Conservation (phyloP, 2,797 vertebrate genomes). For the Phoeniculus purpureus region DNA sequence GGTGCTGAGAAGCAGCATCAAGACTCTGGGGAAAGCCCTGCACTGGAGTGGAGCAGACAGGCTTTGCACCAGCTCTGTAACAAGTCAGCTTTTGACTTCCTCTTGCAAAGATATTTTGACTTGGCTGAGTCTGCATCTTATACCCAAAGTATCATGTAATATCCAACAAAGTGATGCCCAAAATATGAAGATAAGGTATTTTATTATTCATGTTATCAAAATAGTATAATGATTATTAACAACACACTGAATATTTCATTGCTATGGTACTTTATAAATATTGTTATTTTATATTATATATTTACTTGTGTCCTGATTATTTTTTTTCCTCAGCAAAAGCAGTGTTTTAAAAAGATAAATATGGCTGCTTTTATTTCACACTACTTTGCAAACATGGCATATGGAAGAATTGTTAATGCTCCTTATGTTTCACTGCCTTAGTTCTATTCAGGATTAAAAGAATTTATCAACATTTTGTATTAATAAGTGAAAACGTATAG, state of each 20-base stretch:
- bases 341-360: background rate
- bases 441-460: background rate
- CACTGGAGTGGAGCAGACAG: background rate
- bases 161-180: background rate
- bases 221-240: background rate
- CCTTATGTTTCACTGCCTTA: background rate
- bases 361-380: background rate
- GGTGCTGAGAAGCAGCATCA: background rate
- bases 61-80: background rate
- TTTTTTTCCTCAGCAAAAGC: background rate
- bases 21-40: background rate
- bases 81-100: background rate
- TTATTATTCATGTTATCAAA: background rate
- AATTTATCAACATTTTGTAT: background rate
- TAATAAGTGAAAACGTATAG: background rate
- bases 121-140: background rate
- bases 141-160: background rate
- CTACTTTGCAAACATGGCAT: background rate
- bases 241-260: background rate
- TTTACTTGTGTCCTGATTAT: background rate
- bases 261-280: background rate
- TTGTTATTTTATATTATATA: background rate
- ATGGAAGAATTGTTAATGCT: background rate
- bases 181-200: background rate
- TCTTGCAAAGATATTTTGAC: background rate